These are phyloP conservation scores for Laothoe populi DNA, from an alignment of 2,888 invertebrate genomes.

Conservation along the genomic window DNA sequence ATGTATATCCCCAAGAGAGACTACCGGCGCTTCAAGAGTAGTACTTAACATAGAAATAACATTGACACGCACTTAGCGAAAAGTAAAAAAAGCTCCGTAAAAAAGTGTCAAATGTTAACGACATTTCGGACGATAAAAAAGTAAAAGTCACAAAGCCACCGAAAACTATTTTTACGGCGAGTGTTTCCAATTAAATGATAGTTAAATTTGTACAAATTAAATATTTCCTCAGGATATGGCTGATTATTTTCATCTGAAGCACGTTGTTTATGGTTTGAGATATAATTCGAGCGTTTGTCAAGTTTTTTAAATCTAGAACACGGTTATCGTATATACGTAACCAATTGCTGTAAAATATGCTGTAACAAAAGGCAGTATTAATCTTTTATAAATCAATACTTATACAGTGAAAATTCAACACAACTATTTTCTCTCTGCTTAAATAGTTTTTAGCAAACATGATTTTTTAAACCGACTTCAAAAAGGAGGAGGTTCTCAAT, in stretches of 20 bases:
- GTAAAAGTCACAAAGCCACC: slow-evolving; percentile 48
- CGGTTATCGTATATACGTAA: too few relatives aligned
- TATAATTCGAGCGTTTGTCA: background rate
- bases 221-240: slow-evolving; percentile 75
- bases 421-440: too few relatives aligned
- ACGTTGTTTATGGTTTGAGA: slow-evolving; percentile 51
- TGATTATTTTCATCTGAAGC: slow-evolving; percentile 58
- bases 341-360: too few relatives aligned
- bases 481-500: too few relatives aligned
- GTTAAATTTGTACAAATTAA: slow-evolving; percentile 64
- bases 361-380: too few relatives aligned
- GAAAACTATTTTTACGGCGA: slow-evolving; percentile 46
- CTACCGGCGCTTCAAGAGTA: slow-evolving; percentile 11
- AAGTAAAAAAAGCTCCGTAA: slow-evolving; percentile 46
- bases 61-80: slow-evolving; percentile 30
- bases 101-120: slow-evolving; percentile 77
- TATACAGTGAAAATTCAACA: too few relatives aligned
- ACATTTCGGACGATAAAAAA: slow-evolving; percentile 58
- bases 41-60: slow-evolving; percentile 12
- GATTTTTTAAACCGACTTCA: too few relatives aligned
- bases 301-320: slow-evolving; percentile 34
- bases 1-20: slow-evolving; percentile 22
- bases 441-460: too few relatives aligned
- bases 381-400: too few relatives aligned
- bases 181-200: slow-evolving; percentile 74